Percentiles rank a stretch among this genome's conserved stretches.
Conservation (phyloP, 2,888 invertebrate genomes). For the Polydesmus complanatus region DNA sequence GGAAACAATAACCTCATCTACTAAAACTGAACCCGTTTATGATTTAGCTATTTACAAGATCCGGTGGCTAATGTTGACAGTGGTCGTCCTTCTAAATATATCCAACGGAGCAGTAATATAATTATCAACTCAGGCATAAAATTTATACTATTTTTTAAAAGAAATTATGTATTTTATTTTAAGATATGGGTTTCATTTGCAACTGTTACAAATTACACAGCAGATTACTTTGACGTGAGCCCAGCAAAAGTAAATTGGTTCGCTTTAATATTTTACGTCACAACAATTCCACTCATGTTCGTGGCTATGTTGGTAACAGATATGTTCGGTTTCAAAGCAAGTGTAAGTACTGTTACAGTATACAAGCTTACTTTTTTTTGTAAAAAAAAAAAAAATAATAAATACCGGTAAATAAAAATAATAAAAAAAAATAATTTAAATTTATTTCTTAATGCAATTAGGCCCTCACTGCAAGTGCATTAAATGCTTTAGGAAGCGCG, state of each 20-base stretch:
- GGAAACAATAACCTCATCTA: too few relatives aligned
- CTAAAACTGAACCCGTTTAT: too few relatives aligned
- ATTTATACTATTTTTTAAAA: too few relatives aligned
- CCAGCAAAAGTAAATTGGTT: constrained; percentile 9
- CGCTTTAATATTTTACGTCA: constrained; percentile 11
- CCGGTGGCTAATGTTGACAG: constrained; percentile 7
- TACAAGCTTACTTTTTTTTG: too few relatives aligned
- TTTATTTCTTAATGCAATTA: too few relatives aligned
- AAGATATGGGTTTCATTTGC: constrained; percentile 15
- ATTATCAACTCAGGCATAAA: too few relatives aligned
- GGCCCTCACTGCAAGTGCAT: background rate
- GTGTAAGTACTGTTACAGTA: too few relatives aligned
- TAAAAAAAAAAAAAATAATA: too few relatives aligned
- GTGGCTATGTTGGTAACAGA: constrained; percentile 9
- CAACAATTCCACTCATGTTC: constrained; percentile 4
- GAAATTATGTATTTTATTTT: too few relatives aligned
- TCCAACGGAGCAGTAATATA: constrained; percentile 10
- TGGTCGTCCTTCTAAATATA: constrained; percentile 5
- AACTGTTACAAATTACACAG: constrained; percentile 2
- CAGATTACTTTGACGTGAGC: constrained; percentile 9
- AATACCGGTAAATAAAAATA: too few relatives aligned
- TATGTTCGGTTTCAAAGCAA: constrained; percentile 10
- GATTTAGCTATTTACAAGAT: too few relatives aligned
- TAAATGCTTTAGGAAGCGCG: constrained; percentile 2
- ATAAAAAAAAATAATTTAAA: too few relatives aligned